Evolutionary conservation across 2,888 invertebrate genomes (phyloP).

Genomic region (Mycogona germanica): DNA sequence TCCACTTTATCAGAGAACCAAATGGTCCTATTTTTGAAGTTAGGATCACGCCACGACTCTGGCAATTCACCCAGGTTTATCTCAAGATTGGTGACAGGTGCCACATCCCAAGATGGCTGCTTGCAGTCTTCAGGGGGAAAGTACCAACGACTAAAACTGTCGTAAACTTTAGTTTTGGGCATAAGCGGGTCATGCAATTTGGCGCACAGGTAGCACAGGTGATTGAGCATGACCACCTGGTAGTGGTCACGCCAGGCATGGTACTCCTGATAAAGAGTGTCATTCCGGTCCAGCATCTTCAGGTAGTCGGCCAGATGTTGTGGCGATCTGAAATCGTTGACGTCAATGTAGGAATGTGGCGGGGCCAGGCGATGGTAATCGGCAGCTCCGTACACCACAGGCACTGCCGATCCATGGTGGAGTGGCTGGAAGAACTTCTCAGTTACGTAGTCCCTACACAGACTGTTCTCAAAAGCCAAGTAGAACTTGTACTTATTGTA

Average conservation of each 20-base stretch:
- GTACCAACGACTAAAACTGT: too few species aligned
- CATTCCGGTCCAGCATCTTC: neutral
- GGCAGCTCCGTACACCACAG: slow-evolving; percentile 15
- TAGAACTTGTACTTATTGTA: slow-evolving; percentile 21
- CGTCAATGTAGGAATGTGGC: slow-evolving; percentile 6
- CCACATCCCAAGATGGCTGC: too few species aligned
- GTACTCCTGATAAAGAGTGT: slow-evolving; percentile 5
- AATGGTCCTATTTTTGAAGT: too few species aligned
- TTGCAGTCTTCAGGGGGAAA: too few species aligned
- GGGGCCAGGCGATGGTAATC: slow-evolving; percentile 7
- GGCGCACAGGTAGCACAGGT: slow-evolving; percentile 11
- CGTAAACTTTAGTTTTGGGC: too few species aligned
- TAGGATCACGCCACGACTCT: too few species aligned
- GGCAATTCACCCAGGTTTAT: too few species aligned
- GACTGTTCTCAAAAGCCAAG: slow-evolving; percentile 23
- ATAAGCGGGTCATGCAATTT: slow-evolving; percentile 1
- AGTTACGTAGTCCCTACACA: slow-evolving; percentile 22
- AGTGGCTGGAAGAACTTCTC: slow-evolving; percentile 20
- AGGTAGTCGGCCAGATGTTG: slow-evolving; percentile 12
- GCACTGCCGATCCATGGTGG: slow-evolving; percentile 7
- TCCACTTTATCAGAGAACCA: too few species aligned
- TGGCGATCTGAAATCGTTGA: slow-evolving; percentile 2
- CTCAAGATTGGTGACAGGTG: too few species aligned
- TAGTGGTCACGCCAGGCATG: slow-evolving; percentile 6
- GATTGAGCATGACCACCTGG: neutral